Evolutionary conservation across 2,888 invertebrate species (phyloP), one percentile per base, ranked within the genome.

Genomic region (Tetragonula carbonaria): DNA sequence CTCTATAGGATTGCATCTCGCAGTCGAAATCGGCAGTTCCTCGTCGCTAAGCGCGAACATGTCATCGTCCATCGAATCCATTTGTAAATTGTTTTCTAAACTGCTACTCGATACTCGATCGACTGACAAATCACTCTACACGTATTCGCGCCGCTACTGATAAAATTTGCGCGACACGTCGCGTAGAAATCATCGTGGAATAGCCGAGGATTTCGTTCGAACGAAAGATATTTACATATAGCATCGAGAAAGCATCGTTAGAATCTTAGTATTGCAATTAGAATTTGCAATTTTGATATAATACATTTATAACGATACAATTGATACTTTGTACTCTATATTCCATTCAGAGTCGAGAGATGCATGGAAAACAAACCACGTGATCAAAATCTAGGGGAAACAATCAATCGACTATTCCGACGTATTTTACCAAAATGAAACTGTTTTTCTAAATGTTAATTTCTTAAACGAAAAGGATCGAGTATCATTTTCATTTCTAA

Each of bases 1-100:
- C 57, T 93, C 89, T 0, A 94, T 72, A 0, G 94, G 93, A 89
- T 93, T 94, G 51, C 45, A 74, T 55, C 80, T 78, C 8, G 70
- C 0, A 38, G 62, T 28, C 8, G 77, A 0, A 45, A 82, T 38
- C 1, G 51, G 53, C 5, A 77, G 38, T 0, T 87, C 86, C 3
- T 89, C 80, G 16, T 91, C 91, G 28, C 89, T 91, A 8, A 86
- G 55, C 18, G 83, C 88, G 50, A 92, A 91, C 23, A 91, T 86
- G 33, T 92, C 92, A 8, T 90, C 91, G 14, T 92, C 92, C 3
- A 81, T 86, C 0, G 84, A 84, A 67, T 91, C 86, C 90, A 92
- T 92, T 68, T 8, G 6, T 55, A 23, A n/a, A n/a, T n/a, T n/a
- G n/a, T 55, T 55, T 23, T 11, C 8, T 23, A 11, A 13, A 53